Percentiles rank a stretch among this genome's conserved stretches.
phyloP scores from a whole-genome alignment of 2,113 vertebrate genomes.

The Oryzias curvinotus region DNA sequence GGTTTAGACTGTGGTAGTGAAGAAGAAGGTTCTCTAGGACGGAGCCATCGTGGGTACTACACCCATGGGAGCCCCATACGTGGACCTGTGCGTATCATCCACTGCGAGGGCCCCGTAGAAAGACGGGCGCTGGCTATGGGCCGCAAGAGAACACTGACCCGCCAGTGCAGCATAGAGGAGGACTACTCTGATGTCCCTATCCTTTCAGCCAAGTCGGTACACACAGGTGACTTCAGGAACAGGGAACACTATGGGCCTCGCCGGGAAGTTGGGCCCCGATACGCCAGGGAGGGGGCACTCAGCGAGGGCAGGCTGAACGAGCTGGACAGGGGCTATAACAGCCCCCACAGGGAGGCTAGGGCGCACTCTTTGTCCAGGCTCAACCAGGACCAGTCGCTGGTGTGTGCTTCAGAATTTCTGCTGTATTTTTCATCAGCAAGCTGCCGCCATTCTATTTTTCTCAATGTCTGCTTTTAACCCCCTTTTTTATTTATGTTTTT shows the following conservation, averaged over 20 bases:
- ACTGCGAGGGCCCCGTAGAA: conserved; percentile 78
- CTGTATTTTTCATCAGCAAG: conserved; percentile 82
- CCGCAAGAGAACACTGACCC: conserved; percentile 86
- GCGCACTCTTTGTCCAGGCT: conserved; percentile 79
- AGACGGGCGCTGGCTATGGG: conserved; percentile 77
- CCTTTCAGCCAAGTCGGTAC: conserved; percentile 53
- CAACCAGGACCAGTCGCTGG: conserved; percentile 85
- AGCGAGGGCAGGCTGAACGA: conserved; percentile 76
- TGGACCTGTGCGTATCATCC: conserved; percentile 73
- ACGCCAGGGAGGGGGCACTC: conserved; percentile 71
- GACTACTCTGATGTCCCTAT: conserved; percentile 81
- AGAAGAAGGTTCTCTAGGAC: conserved; percentile 83
- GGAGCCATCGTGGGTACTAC: conserved; percentile 66
- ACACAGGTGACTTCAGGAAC: conserved; percentile 70
- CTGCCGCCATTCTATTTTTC: conserved; percentile 73
- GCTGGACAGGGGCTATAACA: conserved; percentile 79
- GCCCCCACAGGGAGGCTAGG: conserved; percentile 78
- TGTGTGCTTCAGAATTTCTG: conserved; percentile 88
- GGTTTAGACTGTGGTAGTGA: conserved; percentile 97
- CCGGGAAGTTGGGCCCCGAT: conserved; percentile 56
- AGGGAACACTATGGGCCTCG: conserved; percentile 67
- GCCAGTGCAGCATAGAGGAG: conserved; percentile 91
- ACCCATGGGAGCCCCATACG: conserved; percentile 53
- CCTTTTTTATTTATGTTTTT: conserved; percentile 48
- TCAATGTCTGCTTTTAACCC: conserved; percentile 61